Conservation (phyloP, 2,113 vertebrate genomes). For the Harpagus bidentatus region DNA sequence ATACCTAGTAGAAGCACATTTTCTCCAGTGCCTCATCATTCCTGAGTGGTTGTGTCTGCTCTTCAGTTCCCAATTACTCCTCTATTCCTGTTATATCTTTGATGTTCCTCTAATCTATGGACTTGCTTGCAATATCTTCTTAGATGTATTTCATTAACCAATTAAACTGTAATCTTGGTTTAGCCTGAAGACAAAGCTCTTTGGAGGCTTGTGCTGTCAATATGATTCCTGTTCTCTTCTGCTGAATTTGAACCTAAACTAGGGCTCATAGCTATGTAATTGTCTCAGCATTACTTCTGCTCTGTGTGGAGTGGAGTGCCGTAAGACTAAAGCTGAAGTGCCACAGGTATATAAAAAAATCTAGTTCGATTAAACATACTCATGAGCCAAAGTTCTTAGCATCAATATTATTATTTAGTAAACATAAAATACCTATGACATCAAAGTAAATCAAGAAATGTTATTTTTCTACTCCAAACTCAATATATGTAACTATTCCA, state of each 20-base stretch:
- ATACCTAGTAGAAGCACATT: background rate
- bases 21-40: background rate
- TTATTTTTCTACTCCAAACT: background rate
- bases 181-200: background rate
- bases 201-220: background rate
- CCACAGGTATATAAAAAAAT: background rate
- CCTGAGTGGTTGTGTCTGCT: background rate
- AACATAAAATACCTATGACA: background rate
- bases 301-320: background rate
- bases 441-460: background rate
- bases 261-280: background rate
- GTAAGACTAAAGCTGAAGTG: background rate
- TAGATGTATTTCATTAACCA: background rate
- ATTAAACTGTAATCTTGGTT: background rate
- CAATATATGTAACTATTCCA: background rate
- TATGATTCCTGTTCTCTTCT: background rate
- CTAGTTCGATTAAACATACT: background rate
- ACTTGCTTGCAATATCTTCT: background rate
- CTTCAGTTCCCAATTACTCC: background rate
- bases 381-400: background rate
- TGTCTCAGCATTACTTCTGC: background rate
- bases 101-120: background rate
- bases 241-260: background rate
- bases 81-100: background rate
- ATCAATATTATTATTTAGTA: background rate